Percentiles rank a stretch among this genome's conserved stretches.
Conservation (phyloP, 2,888 invertebrate genomes). For the Disparrhopalites patrizii region DNA sequence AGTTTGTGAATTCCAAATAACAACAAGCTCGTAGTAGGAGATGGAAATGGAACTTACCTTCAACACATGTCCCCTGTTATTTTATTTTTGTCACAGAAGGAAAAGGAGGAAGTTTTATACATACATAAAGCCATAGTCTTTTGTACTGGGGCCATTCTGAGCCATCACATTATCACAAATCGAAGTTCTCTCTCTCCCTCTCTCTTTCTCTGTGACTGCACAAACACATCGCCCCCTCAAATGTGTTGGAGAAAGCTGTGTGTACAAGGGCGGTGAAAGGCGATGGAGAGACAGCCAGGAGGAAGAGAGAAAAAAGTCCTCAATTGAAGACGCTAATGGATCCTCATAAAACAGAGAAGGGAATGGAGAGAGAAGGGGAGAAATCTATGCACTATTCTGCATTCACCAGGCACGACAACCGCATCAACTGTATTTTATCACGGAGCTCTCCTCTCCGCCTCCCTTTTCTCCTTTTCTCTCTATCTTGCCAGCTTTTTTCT, state of each 20-base stretch:
- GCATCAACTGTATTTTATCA: slow-evolving; percentile 19
- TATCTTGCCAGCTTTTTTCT: too few relatives aligned
- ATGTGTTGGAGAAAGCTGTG: neutral
- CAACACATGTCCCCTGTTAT: too few relatives aligned
- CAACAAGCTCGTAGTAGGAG: too few relatives aligned
- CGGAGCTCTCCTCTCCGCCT: neutral
- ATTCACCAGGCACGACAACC: slow-evolving; percentile 8
- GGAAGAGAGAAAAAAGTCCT: slow-evolving; percentile 9
- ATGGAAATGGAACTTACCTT: too few relatives aligned
- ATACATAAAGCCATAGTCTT: too few relatives aligned
- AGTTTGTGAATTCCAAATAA: too few relatives aligned
- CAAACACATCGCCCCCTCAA: neutral
- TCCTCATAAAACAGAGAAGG: slow-evolving; percentile 18
- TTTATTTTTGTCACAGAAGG: too few relatives aligned
- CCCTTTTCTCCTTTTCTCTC: too few relatives aligned
- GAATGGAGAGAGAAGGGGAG: slow-evolving; percentile 2
- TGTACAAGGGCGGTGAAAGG: slow-evolving; percentile 3
- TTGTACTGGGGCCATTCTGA: slow-evolving; percentile 5
- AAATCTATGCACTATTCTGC: slow-evolving; percentile 18
- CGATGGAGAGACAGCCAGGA: too few relatives aligned
- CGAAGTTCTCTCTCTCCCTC: slow-evolving; percentile 7
- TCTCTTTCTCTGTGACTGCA: too few relatives aligned
- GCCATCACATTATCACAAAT: slow-evolving; percentile 22
- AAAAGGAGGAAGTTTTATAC: too few relatives aligned
- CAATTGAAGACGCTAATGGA: slow-evolving; percentile 20